Conservation (phyloP, 1,140 invertebrate genomes). For the Bombus sibiricus region DNA sequence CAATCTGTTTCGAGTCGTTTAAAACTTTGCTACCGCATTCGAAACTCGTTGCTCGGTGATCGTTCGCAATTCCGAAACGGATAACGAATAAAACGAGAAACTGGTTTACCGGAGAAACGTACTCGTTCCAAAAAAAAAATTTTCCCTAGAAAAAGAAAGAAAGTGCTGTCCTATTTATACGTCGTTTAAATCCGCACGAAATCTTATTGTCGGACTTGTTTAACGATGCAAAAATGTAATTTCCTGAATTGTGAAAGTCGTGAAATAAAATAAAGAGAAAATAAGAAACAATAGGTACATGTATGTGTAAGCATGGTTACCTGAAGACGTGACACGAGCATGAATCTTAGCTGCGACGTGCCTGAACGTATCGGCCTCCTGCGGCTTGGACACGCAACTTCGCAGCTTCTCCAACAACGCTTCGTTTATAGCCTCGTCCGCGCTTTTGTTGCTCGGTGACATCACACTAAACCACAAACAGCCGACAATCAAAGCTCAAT, state of each 20-base stretch:
- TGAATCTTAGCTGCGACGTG: conserved; percentile 82
- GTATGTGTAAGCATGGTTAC: conserved; percentile 68
- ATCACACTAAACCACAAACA: conserved; percentile 71
- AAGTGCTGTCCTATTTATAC: not conserved
- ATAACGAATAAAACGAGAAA: not conserved
- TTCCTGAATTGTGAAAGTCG: not conserved
- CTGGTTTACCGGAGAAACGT: not conserved
- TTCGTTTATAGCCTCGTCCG: conserved; percentile 77
- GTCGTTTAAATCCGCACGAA: not conserved
- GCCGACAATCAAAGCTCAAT: conserved; percentile 48
- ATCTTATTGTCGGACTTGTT: too few species aligned
- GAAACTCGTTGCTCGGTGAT: conserved; percentile 4
- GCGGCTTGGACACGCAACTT: conserved; percentile 74
- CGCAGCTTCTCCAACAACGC: conserved; percentile 77
- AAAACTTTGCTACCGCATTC: conserved; percentile 56
- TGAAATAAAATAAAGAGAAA: too few species aligned
- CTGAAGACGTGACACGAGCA: conserved; percentile 83
- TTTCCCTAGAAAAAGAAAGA: not conserved
- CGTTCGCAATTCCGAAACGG: not conserved
- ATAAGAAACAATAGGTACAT: not conserved
- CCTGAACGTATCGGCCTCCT: conserved; percentile 83
- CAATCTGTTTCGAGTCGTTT: conserved; percentile 51
- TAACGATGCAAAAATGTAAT: too few species aligned
- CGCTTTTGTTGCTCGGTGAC: conserved; percentile 72
- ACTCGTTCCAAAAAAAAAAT: not conserved